Percentiles rank a stretch among this genome's conserved stretches.
These are phyloP conservation scores for Dromiciops gliroides DNA, from an alignment of 2,113 vertebrate genomes.

Conservation along the genomic window DNA sequence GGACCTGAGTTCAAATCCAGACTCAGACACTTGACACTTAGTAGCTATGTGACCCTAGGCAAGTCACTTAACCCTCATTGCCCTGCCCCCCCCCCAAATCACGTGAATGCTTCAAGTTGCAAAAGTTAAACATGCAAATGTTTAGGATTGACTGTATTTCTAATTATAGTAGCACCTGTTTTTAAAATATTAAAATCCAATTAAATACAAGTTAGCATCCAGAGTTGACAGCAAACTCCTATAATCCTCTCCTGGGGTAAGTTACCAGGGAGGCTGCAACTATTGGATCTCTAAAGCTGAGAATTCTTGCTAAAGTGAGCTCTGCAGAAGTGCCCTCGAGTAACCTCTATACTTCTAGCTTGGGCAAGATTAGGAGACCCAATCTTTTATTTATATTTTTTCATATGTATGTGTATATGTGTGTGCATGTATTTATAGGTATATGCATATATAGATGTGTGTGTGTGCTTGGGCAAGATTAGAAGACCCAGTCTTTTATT, in stretches of 20 bases:
- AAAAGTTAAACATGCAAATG: background rate
- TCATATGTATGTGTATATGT: too few species aligned
- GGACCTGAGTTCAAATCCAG: too few species aligned
- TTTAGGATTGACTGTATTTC: background rate
- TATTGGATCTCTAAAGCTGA: background rate
- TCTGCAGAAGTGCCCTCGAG: background rate
- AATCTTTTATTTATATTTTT: background rate
- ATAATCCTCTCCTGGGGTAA: background rate
- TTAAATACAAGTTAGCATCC: background rate
- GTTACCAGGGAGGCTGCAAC: background rate
- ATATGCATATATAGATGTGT: too few species aligned
- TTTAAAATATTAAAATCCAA: background rate
- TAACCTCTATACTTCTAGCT: background rate
- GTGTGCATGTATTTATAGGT: too few species aligned
- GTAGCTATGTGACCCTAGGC: too few species aligned
- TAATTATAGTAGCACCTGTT: background rate
- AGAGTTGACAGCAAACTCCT: background rate
- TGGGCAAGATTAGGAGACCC: background rate
- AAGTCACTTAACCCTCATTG: too few species aligned
- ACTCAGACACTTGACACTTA: too few species aligned
- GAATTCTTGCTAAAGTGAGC: background rate
- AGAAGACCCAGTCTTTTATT: too few species aligned
- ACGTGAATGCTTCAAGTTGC: background rate
- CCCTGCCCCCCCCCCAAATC: too few species aligned
- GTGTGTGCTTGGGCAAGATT: too few species aligned